A percentile compares a stretch with the other conserved stretches of the same genome.
phyloP scores from a whole-genome alignment of 2,888 invertebrate genomes.

The Netelia virgata region DNA sequence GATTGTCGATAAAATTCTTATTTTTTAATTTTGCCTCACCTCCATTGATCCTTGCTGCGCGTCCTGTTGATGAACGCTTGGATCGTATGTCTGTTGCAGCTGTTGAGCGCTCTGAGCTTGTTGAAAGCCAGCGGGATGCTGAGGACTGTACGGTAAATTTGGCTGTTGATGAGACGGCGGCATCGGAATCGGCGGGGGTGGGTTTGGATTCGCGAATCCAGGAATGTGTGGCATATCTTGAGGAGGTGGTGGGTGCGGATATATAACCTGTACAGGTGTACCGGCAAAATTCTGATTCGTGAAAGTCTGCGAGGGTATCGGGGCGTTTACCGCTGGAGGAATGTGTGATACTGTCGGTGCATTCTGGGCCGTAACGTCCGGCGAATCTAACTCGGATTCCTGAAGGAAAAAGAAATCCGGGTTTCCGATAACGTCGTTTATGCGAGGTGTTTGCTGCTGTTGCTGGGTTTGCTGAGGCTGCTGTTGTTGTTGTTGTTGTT shows the following conservation, averaged over 20 bases:
- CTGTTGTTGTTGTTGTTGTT: constrained; percentile 72
- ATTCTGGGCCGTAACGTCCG: constrained; percentile 86
- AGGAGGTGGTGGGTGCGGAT: constrained; percentile 85
- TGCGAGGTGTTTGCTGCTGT: constrained; percentile 87
- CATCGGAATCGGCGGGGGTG: constrained; percentile 87
- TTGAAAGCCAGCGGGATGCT: constrained; percentile 81
- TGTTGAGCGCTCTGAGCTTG: constrained; percentile 70
- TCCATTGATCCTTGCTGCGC: constrained; percentile 70
- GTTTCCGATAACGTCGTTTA: constrained; percentile 90
- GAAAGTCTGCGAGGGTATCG: constrained; percentile 93
- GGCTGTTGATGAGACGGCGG: constrained; percentile 85
- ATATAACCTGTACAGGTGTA: constrained; percentile 81
- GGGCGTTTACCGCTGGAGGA: constrained; percentile 85
- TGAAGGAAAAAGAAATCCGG: constrained; percentile 94
- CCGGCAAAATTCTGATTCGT: constrained; percentile 92
- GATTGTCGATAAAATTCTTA: not conserved
- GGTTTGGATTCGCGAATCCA: constrained; percentile 86
- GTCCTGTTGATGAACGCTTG: constrained; percentile 67
- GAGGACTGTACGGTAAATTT: constrained; percentile 81
- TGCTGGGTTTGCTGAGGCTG: constrained; percentile 71
- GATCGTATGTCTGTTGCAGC: constrained; percentile 64
- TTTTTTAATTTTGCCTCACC: constrained; percentile 57
- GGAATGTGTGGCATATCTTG: constrained; percentile 84
- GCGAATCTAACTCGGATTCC: constrained; percentile 95
- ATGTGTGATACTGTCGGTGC: constrained; percentile 82